These are phyloP conservation scores for Enteromius anoplus DNA, from an alignment of 2,797 vertebrate species.

Conservation along the genomic window DNA sequence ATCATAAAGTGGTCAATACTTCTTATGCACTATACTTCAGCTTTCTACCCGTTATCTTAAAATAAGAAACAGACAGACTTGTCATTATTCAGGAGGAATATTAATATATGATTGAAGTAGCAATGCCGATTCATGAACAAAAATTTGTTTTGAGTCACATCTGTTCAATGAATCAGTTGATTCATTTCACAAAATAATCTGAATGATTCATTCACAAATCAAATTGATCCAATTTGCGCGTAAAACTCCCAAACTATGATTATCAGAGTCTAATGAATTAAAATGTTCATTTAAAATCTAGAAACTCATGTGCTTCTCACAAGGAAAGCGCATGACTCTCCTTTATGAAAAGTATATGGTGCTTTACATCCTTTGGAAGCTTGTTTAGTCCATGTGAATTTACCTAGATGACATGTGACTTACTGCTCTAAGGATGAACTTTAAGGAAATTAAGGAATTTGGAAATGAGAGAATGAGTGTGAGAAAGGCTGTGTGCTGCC, in stretches of 20 bases:
- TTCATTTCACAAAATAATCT: background rate
- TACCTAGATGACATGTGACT: background rate
- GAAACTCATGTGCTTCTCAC: background rate
- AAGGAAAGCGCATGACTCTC: background rate
- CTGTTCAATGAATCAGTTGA: background rate
- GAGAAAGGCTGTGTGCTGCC: background rate
- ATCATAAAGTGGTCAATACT: background rate
- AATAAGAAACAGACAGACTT: background rate
- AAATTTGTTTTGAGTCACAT: background rate
- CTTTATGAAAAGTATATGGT: background rate
- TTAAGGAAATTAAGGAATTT: constrained; percentile 11
- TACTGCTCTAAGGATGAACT: background rate
- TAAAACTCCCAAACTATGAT: background rate
- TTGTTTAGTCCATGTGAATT: background rate
- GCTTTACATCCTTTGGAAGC: background rate
- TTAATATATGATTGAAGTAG: background rate
- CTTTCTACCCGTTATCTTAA: background rate
- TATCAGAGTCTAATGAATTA: background rate
- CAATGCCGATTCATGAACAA: background rate
- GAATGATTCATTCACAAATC: constrained; percentile 14
- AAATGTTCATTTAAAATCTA: background rate
- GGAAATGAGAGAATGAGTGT: background rate
- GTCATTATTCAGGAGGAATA: background rate
- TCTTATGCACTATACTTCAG: background rate
- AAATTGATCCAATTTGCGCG: background rate